Conservation (phyloP, 2,797 vertebrate species). For the Varecia variegata region DNA sequence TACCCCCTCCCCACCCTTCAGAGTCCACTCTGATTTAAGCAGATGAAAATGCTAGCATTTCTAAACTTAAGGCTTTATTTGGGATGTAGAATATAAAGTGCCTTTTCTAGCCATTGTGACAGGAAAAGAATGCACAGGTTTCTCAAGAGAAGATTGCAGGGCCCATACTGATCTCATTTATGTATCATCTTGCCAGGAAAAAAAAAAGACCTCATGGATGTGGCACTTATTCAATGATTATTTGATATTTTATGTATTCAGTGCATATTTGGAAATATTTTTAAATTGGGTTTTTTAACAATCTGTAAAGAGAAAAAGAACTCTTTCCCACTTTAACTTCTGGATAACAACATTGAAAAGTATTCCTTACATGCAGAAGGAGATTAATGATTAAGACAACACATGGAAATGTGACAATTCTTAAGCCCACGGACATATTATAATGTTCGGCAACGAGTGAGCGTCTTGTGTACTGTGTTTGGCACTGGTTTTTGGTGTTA, state of each 20-base stretch:
- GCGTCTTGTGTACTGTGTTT: accelerated
- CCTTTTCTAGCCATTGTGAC: constrained; percentile 42
- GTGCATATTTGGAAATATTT: constrained; percentile 45
- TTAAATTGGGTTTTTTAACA: constrained; percentile 47
- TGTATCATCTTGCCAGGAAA: constrained; percentile 51
- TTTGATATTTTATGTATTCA: constrained; percentile 21
- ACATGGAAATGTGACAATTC: not conserved
- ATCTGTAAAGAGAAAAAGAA: constrained; percentile 10
- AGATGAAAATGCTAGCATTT: constrained; percentile 59
- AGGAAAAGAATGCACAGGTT: constrained; percentile 54
- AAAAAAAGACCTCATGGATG: not conserved
- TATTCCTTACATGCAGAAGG: not conserved
- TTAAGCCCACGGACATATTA: not conserved
- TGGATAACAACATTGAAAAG: not conserved
- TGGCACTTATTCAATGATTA: not conserved
- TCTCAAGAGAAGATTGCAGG: not conserved
- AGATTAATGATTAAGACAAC: not conserved
- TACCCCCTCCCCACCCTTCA: constrained; percentile 48
- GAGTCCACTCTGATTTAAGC: constrained; percentile 53
- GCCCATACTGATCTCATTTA: constrained; percentile 3
- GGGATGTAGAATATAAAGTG: constrained; percentile 11
- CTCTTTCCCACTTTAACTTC: not conserved
- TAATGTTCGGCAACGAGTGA: not conserved
- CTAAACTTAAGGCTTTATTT: constrained; percentile 18
- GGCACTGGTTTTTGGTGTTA: not conserved